Base-by-base conservation (phyloP, 2,797 vertebrate genomes). In the Brachyrhaphis roseni region DNA sequence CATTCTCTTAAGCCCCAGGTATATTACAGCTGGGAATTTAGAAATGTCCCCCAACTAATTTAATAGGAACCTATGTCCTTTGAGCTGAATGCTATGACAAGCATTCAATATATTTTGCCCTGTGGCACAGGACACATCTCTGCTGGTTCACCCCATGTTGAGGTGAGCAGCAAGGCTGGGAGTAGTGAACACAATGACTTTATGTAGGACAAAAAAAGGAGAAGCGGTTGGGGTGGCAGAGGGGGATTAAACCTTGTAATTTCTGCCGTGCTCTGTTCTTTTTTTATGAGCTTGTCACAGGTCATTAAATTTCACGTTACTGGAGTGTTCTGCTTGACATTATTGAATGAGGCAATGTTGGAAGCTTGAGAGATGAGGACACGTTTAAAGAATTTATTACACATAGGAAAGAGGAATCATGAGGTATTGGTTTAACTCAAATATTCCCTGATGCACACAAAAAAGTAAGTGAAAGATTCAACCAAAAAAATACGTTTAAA, bases 221-320 rank as follows among this genome's bases (percentile, higher is more conserved):
- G 77, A 41, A 41, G 34, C 49, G 41, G 18, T 36, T 53, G 20
- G 20, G 31, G 34, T 8, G 26, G 23, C 8, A 23, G 77, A 12
- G 26, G 41, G 45, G 76, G 57, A 72, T 59, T 75, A 79, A 86
- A 1, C 78, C 81, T 82, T 85, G 82, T 81, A 84, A 87, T 83
- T 86, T 78, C 81, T 86, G 84, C 83, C 8, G 2, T 49, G 75
- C 78, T 83, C 82, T 78, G 77, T 82, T 86, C 62, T 75, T 81
- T 78, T 78, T 85, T 92, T 88, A 94, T 84, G 79, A 76, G 74
- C 87, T 82, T 85, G 88, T 93, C 88, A 90, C 87, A 79, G 91
- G 46, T 80, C 91, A 92, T 95, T 94, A 93, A 89, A 91, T 89
- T 87, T 81, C 81, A 90, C 84, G 92, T 94, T 91, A 85, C 81